Evolutionary conservation across 2,797 vertebrate genomes (phyloP).

Genomic region (Ceyx erithaca): DNA sequence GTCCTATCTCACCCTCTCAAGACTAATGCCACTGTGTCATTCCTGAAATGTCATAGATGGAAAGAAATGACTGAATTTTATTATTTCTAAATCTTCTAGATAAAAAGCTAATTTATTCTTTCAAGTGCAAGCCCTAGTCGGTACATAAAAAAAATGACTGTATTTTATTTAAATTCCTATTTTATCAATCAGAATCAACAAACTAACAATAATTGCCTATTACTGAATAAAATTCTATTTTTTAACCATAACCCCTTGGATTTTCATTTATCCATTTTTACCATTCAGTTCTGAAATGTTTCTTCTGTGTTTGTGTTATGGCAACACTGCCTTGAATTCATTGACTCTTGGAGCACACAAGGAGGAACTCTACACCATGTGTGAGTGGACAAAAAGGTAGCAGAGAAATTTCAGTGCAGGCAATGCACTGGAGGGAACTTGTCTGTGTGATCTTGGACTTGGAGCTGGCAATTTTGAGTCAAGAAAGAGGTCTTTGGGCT

Average conservation of each 20-base stretch:
- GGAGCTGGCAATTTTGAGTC: background rate
- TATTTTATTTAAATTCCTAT: background rate
- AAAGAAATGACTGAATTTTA: slow-evolving; percentile 4
- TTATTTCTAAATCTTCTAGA: slow-evolving; percentile 2
- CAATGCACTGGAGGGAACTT: background rate
- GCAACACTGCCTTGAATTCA: background rate
- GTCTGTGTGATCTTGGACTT: background rate
- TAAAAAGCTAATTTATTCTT: background rate
- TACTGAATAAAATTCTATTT: background rate
- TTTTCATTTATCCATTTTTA: background rate
- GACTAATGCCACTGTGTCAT: background rate
- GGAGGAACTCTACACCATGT: background rate
- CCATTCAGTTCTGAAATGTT: background rate
- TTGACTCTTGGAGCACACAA: background rate
- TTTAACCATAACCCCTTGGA: background rate
- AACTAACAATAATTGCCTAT: background rate
- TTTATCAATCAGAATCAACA: background rate
- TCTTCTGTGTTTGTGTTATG: background rate
- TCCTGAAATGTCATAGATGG: background rate
- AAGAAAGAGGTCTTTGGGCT: background rate
- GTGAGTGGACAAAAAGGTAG: background rate
- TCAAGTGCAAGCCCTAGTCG: background rate
- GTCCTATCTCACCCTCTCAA: background rate
- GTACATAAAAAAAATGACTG: background rate
- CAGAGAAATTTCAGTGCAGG: background rate